Base-by-base conservation (phyloP, 2,888 invertebrate genomes). In the Cantharis rufa region DNA sequence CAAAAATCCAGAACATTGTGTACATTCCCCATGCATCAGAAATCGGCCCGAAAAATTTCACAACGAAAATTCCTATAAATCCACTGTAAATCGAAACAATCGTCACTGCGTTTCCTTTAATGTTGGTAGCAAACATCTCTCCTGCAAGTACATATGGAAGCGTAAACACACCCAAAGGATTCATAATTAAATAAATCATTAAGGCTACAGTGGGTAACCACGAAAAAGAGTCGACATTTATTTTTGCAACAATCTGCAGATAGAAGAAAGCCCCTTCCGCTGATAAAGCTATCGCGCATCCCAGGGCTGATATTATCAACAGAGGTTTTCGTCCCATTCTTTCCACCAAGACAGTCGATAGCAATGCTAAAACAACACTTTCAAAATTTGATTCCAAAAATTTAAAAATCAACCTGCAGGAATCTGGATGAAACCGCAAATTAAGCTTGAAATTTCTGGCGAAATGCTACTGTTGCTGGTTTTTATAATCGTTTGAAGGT, bases 101-200 rank as follows among this genome's bases (percentile, higher is more conserved):
- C 2, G 15, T 15, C 11, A 27, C 5, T 2, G 62, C 63, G 10
- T 27, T 62, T 0, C 91, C 90, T 83, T 92, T 92, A 0, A 92
- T 91, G 78, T 92, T 92, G 0, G 91, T 91, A 0, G 92, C 91
- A 81, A 92, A 93, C 3, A 92, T 81, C 83, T 93, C 93, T 0
- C 92, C 92, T 82, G 92, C 90, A 88, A 92, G 89, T 80, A 92
- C 90, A 78, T 92, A 92, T 0, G 92, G 90, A 27, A 92, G 82
- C 16, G 91, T 92, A 0, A 91, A 91, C 27, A 92, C 86, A 0
- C 93, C 93, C 7, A 91, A 84, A 0, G 92, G 90, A 71, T 91
- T 91, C n/a, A 91, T 85, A 3, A 92, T 84, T 70, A 91, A 91
- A 82, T 92, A 92, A 10, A 90, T 86, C 63, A 92, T 84, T 1